Evolutionary conservation across 2,888 invertebrate species (phyloP), one percentile per base, ranked within the genome.

Genomic region (Ecdyonurus torrentis): DNA sequence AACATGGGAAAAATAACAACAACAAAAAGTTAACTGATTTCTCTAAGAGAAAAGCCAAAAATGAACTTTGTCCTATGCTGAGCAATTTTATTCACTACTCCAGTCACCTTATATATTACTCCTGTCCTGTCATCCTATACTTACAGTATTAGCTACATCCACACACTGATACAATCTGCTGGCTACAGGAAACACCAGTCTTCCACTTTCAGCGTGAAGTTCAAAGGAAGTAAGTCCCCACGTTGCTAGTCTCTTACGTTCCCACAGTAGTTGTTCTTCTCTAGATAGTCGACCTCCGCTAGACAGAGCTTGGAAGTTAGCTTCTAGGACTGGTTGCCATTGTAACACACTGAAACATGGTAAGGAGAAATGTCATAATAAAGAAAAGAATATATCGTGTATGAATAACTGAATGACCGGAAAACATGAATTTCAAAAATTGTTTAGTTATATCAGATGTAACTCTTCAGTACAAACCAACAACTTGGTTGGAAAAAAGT

Each of bases 221-320:
- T 95, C 93, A 71, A 95, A 97, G 0, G 91, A 90, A 0, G 93
- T 93, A 63, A 97, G 95, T 23, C 97, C 94, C 87, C 91, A 92
- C 0, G 90, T 89, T 0, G 93, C 88, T 55, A 94, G 82, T 63
- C 97, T 81, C 76, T 95, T 94, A 24, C 97, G 77, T 74, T 97
- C 97, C 80, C 92, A 87, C 65, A 94, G 78, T 61, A 97, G 74
- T 73, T 94, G 92, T 72, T 95, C 94, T 72, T 96, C 96, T 50
- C 89, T 80, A 0, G 91, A 91, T 79, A 86, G 83, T 70, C 82
- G 79, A 25, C 65, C 68, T 73, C 74, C 74, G 72, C 68, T 74
- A 1, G 84, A 78, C 0, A 82, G 81, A 25, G 83, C 81, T 64
- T 84, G 82, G 73, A 83, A 82, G 70, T 82, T 88, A 0, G 88